phyloP scores from a whole-genome alignment of 2,888 invertebrate species.

The Polydrusus tereticollis region DNA sequence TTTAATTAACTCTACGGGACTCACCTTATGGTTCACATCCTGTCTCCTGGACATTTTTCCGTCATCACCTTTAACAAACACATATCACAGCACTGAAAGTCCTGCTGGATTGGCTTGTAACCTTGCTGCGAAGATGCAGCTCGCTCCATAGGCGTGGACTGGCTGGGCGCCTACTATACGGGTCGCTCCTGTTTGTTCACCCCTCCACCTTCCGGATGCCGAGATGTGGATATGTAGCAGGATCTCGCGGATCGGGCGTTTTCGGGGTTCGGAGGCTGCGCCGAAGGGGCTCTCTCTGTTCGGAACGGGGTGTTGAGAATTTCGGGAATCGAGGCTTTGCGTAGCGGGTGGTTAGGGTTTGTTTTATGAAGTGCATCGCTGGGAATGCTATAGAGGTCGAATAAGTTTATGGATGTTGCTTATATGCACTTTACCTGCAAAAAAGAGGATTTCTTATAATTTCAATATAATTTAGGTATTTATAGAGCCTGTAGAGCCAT shows the following conservation, averaged over 20 bases:
- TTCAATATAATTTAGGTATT: too few species aligned
- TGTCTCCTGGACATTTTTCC: conserved; percentile 60
- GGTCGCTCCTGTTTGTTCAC: conserved; percentile 37
- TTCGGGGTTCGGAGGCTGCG: conserved; percentile 41
- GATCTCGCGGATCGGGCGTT: conserved; percentile 40
- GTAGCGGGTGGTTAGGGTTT: conserved; percentile 35
- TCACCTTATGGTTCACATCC: conserved; percentile 59
- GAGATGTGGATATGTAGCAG: conserved; percentile 37
- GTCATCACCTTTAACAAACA: conserved; percentile 59
- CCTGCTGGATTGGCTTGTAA: conserved; percentile 61
- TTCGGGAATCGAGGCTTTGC: conserved; percentile 34
- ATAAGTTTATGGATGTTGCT: conserved; percentile 6
- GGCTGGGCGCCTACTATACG: conserved; percentile 62
- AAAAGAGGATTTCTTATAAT: neutral
- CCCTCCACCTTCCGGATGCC: conserved; percentile 32
- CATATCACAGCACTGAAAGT: conserved; percentile 63
- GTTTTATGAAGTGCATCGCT: conserved; percentile 38
- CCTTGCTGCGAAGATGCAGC: conserved; percentile 63
- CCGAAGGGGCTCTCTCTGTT: conserved; percentile 17
- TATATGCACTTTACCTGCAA: conserved; percentile 6
- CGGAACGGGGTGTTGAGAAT: conserved; percentile 33
- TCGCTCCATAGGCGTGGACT: conserved; percentile 68
- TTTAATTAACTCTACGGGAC: conserved; percentile 36
- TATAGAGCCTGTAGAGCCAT: too few species aligned
- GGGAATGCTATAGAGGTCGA: conserved; percentile 12